Conservation (phyloP, 2,113 vertebrate genomes). For the Collichthys lucidus region DNA sequence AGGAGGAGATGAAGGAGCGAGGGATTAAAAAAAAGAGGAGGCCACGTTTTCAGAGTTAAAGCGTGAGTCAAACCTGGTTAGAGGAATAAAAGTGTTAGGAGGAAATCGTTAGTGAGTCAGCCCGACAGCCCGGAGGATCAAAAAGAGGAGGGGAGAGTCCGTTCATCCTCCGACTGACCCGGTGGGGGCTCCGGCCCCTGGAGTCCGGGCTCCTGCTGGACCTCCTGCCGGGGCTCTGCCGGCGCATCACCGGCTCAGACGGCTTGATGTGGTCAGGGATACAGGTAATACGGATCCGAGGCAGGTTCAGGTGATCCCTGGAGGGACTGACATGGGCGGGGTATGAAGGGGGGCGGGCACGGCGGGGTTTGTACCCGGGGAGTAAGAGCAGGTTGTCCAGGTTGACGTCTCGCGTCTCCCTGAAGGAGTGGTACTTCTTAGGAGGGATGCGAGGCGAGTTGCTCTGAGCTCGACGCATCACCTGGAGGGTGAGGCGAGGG, state of each 20-base stretch:
- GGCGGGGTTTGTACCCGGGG: slow-evolving; percentile 68
- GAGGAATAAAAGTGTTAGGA: slow-evolving; percentile 4
- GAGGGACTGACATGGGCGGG: slow-evolving; percentile 71
- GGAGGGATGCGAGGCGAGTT: slow-evolving; percentile 84
- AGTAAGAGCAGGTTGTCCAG: slow-evolving; percentile 68
- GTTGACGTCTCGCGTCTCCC: slow-evolving; percentile 61
- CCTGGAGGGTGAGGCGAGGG: slow-evolving; percentile 67
- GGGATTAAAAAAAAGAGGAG: neutral
- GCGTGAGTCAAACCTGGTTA: slow-evolving; percentile 40
- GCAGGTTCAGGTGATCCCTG: slow-evolving; percentile 60
- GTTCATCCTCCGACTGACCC: slow-evolving; percentile 71
- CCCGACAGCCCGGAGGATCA: neutral
- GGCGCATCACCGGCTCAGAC: neutral
- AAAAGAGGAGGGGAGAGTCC: neutral
- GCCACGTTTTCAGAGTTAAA: neutral
- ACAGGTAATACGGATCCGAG: slow-evolving; percentile 79
- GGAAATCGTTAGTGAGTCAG: slow-evolving; percentile 14
- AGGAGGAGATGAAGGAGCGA: neutral
- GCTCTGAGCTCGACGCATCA: slow-evolving; percentile 85
- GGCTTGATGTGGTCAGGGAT: slow-evolving; percentile 29
- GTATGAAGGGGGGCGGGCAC: slow-evolving; percentile 76
- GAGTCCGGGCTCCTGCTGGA: slow-evolving; percentile 7
- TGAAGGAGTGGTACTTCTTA: slow-evolving; percentile 81
- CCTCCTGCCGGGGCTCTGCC: slow-evolving; percentile 25
- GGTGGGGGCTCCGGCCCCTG: slow-evolving; percentile 75